phyloP scores from a whole-genome alignment of 2,113 vertebrate species.

The Epinephelus lanceolatus region DNA sequence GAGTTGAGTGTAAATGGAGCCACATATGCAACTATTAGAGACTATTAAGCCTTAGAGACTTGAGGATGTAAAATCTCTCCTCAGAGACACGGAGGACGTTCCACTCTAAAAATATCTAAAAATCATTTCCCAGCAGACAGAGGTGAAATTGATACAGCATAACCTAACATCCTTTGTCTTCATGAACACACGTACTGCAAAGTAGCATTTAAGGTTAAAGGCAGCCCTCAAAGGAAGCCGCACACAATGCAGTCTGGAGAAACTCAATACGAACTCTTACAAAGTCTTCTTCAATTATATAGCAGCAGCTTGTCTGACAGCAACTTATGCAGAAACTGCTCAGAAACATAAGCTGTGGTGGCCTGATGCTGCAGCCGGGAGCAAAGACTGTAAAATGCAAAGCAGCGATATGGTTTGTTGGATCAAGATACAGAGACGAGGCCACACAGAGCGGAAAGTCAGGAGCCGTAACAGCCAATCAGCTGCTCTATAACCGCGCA shows the following conservation, averaged over 20 bases:
- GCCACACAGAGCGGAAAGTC: too few species aligned
- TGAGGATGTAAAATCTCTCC: not conserved
- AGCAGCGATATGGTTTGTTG: not conserved
- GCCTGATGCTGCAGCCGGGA: not conserved
- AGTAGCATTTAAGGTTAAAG: constrained; percentile 14
- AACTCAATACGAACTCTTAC: constrained; percentile 45
- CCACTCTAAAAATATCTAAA: not conserved
- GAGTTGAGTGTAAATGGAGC: not conserved
- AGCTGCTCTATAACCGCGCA: not conserved
- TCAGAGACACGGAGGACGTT: not conserved
- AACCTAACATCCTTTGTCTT: not conserved
- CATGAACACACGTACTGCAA: not conserved
- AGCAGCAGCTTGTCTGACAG: constrained; percentile 41
- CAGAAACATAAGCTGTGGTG: not conserved
- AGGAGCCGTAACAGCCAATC: not conserved
- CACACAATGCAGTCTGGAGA: constrained; percentile 46
- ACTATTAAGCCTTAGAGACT: too few species aligned
- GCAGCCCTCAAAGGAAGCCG: not conserved
- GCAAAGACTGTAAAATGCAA: constrained; percentile 19
- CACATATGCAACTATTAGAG: too few species aligned
- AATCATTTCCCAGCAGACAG: not conserved
- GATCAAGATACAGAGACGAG: not conserved
- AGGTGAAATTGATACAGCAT: not conserved
- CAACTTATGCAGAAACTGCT: not conserved
- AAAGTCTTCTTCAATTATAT: constrained; percentile 52